A percentile compares a stretch with the other conserved stretches of the same genome.
phyloP scores from a whole-genome alignment of 2,113 vertebrate species.

The Rattus rattus region DNA sequence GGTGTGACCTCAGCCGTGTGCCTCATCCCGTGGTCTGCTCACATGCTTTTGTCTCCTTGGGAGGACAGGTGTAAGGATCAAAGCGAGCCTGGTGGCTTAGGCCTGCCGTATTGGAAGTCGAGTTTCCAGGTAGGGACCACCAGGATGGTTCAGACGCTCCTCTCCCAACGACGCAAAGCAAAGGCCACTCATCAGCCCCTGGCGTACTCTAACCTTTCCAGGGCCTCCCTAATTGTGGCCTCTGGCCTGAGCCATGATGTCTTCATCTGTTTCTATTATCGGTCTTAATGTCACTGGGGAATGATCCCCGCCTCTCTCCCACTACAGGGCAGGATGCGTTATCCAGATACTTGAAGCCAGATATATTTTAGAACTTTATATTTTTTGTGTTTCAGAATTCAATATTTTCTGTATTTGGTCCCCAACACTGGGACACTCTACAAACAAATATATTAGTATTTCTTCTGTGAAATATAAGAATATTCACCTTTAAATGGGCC shows the following conservation, averaged over 20 bases:
- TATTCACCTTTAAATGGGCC: background rate
- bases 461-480: background rate
- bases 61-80: background rate
- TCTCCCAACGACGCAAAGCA: background rate
- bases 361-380: slow-evolving; percentile 33
- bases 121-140: background rate
- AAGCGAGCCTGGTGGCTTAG: slow-evolving; percentile 16
- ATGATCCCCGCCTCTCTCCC: background rate
- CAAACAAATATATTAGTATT: slow-evolving; percentile 13
- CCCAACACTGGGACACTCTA: background rate
- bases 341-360: slow-evolving; percentile 40
- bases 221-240: background rate
- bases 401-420: background rate
- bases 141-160: background rate
- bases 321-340: background rate
- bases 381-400: slow-evolving; percentile 31
- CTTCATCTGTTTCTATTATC: slow-evolving; percentile 26
- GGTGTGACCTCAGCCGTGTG: background rate
- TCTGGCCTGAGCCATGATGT: background rate
- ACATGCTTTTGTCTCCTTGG: slow-evolving; percentile 17
- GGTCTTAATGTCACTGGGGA: background rate
- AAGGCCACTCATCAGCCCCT: background rate
- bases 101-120: background rate
- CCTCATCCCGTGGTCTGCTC: background rate
- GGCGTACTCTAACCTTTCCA: background rate